These are phyloP conservation scores for Spilarctia lutea DNA, from an alignment of 2,888 invertebrate genomes.

Conservation along the genomic window DNA sequence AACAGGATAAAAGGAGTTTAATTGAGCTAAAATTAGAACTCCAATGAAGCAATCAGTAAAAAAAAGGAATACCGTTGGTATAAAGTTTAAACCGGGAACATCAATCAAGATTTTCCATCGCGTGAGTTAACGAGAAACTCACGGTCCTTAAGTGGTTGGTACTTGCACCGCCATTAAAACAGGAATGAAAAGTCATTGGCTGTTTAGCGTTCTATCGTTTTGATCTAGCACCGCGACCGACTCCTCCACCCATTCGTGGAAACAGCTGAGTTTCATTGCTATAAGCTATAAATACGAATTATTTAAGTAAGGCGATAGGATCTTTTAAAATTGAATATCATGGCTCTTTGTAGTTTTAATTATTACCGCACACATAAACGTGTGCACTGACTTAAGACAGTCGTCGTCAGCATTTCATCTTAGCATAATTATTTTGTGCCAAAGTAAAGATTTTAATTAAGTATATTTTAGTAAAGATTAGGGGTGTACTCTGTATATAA, in stretches of 20 bases:
- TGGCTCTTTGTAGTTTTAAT: too few relatives aligned
- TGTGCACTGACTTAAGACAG: too few relatives aligned
- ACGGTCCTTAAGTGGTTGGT: background rate
- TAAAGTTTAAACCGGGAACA: background rate
- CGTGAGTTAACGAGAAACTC: background rate
- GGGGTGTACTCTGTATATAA: too few relatives aligned
- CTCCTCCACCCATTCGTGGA: background rate
- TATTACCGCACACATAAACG: too few relatives aligned
- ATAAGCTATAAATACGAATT: background rate
- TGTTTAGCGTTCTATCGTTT: background rate
- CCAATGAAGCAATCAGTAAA: background rate
- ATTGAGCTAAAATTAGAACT: background rate
- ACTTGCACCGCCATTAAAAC: conserved; percentile 1
- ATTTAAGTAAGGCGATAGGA: background rate
- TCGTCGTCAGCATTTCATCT: too few relatives aligned
- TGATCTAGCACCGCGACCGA: background rate
- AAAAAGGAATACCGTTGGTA: background rate
- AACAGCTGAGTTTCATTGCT: background rate
- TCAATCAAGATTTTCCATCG: conserved; percentile 2
- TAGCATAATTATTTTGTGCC: too few relatives aligned
- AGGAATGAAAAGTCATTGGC: conserved; percentile 5
- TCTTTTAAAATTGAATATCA: background rate
- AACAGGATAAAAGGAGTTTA: background rate
- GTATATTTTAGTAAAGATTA: too few relatives aligned
- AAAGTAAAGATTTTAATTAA: too few relatives aligned